These are phyloP conservation scores for Lerista edwardsae DNA, from an alignment of 2,797 vertebrate species.

Conservation along the genomic window DNA sequence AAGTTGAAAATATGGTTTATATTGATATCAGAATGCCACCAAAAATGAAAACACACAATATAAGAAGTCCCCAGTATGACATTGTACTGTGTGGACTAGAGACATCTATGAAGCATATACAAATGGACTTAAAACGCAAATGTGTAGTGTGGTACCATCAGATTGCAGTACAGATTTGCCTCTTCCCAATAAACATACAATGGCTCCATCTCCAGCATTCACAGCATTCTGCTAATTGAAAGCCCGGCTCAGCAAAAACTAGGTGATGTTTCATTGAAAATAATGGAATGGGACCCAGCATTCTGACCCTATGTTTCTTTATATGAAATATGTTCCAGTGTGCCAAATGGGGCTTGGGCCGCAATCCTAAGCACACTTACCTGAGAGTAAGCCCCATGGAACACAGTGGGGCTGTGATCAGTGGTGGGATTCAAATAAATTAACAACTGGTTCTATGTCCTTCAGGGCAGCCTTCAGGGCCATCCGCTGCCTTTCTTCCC, in stretches of 20 bases:
- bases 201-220: not conserved
- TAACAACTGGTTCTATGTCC: too few relatives aligned
- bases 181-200: too few relatives aligned
- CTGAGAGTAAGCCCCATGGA: not conserved
- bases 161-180: not conserved
- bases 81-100: too few relatives aligned
- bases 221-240: not conserved
- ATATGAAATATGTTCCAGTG: not conserved
- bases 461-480: too few relatives aligned
- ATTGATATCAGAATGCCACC: not conserved
- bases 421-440: too few relatives aligned
- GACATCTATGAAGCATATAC: too few relatives aligned
- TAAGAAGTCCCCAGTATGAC: not conserved
- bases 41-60: not conserved
- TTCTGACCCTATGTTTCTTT: not conserved
- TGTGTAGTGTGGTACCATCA: too few relatives aligned
- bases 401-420: not conserved
- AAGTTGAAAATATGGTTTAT: too few relatives aligned
- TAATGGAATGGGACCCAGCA: not conserved
- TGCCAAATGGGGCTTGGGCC: not conserved
- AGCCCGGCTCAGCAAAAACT: not conserved
- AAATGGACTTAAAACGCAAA: too few relatives aligned
- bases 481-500: too few relatives aligned
- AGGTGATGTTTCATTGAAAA: not conserved
- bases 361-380: not conserved